Percentiles rank a stretch among this genome's conserved stretches.
phyloP scores from a whole-genome alignment of 1,140 invertebrate genomes.

The Heliconius himera region DNA sequence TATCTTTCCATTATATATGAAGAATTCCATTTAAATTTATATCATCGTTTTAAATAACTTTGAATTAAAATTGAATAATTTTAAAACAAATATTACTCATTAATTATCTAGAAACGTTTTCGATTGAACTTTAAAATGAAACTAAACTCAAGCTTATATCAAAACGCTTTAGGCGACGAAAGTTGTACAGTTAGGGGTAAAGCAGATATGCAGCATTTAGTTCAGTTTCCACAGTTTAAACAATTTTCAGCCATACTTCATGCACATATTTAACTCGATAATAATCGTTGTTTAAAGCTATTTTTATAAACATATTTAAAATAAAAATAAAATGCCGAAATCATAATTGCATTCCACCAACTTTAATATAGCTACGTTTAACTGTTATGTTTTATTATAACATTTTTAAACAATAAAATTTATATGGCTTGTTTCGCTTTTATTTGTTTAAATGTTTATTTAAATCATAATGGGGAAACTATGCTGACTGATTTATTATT shows the following conservation, averaged over 20 bases:
- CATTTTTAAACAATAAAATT: not conserved
- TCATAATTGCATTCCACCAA: not conserved
- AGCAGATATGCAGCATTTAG: constrained; percentile 5
- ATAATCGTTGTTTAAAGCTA: not conserved
- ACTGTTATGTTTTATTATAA: too few species aligned
- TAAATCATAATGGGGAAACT: not conserved
- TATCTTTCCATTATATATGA: too few species aligned
- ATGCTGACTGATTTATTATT: not conserved
- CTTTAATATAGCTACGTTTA: not conserved
- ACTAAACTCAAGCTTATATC: constrained; percentile 2
- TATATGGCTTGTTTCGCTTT: not conserved
- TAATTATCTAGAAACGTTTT: not conserved
- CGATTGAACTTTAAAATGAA: not conserved
- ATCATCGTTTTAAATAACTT: too few species aligned
- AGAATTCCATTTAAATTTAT: too few species aligned
- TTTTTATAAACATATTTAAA: not conserved
- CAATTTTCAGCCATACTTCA: not conserved
- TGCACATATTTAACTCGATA: not conserved
- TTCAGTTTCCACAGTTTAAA: not conserved
- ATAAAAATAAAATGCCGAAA: not conserved
- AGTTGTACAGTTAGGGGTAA: not conserved
- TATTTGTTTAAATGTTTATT: not conserved
- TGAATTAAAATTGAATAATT: too few species aligned
- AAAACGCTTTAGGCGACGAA: constrained; percentile 2
- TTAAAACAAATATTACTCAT: not conserved